Base-by-base conservation (phyloP, 2,888 invertebrate species). In the Archaeoteleia sp. region DNA sequence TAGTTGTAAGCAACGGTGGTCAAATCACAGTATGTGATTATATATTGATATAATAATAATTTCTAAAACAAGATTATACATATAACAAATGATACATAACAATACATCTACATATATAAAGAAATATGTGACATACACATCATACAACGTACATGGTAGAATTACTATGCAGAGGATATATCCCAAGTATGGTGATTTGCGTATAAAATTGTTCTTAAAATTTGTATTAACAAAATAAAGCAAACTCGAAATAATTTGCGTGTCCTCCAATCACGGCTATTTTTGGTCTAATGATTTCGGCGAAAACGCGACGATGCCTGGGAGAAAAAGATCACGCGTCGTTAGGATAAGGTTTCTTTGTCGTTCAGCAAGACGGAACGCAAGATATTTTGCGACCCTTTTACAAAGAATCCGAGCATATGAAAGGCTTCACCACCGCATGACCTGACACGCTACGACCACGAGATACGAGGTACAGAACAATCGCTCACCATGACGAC, bases 351-450 rank as follows among this genome's bases (percentile, higher is more conserved):
- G 63, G 55, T 48, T 63, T 63, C 63, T 49, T 63, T 43, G 49
- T 49, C 30, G 53, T 54, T 42, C 12, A 35, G 42, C 42, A 48
- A 57, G 45, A 57, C 27, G 45, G 49, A 39, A 51, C 15, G 40
- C 48, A 30, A 43, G 45, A 51, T 45, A 45, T 13, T 15, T 12
- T 29, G 29, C 45, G 67, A 67, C 57, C 61, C 67, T 53, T 51
- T 61, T 51, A 43, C 57, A 5, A 45, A 32, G 51, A 51, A 67
- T 67, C 51, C 45, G 42, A 42, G 67, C 57, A 62, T 35, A 42
- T 35, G 27, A 51, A 35, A 57, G 62, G 67, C 57, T 67, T 67
- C 62, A 20, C 20, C 37, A 14, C 43, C 39, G 35, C 66, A 49
- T 55, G 48, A 49, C 34, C 48, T 57, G 34, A 39, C 62, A 51